Evolutionary conservation across 2,888 invertebrate species (phyloP).

Genomic region (Aelia acuminata): DNA sequence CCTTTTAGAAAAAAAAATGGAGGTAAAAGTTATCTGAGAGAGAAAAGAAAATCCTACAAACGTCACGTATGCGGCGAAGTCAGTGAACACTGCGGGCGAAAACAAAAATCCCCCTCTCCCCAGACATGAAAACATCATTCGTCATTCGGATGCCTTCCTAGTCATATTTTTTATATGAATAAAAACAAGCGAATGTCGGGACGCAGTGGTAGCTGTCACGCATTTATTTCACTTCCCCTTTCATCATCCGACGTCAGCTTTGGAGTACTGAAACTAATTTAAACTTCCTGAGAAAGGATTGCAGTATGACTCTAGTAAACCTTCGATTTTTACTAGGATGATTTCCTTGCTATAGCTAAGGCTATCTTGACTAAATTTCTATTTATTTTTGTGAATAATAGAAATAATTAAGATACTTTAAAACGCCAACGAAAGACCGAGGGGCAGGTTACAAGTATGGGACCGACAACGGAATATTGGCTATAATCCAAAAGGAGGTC

Average conservation of each 20-base stretch:
- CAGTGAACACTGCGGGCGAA: not conserved
- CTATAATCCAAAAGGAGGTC: constrained; percentile 27
- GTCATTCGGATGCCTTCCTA: not conserved
- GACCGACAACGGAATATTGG: constrained; percentile 21
- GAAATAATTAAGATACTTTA: not conserved
- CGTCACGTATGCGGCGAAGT: not conserved
- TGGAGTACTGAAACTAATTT: not conserved
- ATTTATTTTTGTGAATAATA: no score
- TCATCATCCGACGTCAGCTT: not conserved
- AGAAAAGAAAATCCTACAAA: not conserved
- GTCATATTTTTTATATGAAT: not conserved
- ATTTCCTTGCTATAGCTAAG: not conserved
- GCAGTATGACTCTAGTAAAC: not conserved
- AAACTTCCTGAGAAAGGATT: not conserved
- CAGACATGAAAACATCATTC: not conserved
- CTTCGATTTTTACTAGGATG: not conserved
- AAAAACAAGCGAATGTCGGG: not conserved
- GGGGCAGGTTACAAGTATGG: constrained; percentile 6
- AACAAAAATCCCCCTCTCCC: not conserved
- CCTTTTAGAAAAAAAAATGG: not conserved
- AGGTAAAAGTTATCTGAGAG: not conserved
- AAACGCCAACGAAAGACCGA: not conserved
- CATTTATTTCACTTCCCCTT: constrained; percentile 1
- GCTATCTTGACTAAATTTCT: not conserved
- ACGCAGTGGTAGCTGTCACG: not conserved